Conservation (phyloP, 2,113 vertebrate species). For the Xenopus laevis region DNA sequence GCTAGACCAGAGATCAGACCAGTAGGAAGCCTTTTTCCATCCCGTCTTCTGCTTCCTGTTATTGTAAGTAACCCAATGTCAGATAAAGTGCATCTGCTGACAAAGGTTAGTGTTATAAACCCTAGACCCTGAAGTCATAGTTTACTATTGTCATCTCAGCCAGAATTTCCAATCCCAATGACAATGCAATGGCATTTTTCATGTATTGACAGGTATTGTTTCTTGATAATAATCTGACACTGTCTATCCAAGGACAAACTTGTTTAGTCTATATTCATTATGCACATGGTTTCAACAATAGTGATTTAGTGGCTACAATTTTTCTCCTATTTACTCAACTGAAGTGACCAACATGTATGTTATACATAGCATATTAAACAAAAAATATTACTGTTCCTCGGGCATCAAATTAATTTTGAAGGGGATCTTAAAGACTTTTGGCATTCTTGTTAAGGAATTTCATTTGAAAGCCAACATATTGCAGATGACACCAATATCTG, state of each 20-base stretch:
- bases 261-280: background rate
- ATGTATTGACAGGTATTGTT: constrained; percentile 6
- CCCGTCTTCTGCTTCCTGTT: constrained; percentile 29
- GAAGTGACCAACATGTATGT: no score
- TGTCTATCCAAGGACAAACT: background rate
- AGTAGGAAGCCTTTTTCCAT: constrained; percentile 33
- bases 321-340: no score
- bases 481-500: no score
- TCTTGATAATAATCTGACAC: background rate
- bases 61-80: constrained; percentile 13
- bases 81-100: constrained; percentile 8
- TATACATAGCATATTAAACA: no score
- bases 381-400: no score
- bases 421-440: no score
- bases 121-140: background rate
- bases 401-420: no score
- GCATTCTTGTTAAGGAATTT: no score
- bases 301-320: no score
- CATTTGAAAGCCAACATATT: no score
- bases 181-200: constrained; percentile 13
- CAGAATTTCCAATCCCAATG: background rate
- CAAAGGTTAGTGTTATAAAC: no score
- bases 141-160: background rate
- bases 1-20: constrained; percentile 18
- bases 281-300: no score